phyloP scores from a whole-genome alignment of 2,113 vertebrate genomes.

The Neodon shergylaensis region DNA sequence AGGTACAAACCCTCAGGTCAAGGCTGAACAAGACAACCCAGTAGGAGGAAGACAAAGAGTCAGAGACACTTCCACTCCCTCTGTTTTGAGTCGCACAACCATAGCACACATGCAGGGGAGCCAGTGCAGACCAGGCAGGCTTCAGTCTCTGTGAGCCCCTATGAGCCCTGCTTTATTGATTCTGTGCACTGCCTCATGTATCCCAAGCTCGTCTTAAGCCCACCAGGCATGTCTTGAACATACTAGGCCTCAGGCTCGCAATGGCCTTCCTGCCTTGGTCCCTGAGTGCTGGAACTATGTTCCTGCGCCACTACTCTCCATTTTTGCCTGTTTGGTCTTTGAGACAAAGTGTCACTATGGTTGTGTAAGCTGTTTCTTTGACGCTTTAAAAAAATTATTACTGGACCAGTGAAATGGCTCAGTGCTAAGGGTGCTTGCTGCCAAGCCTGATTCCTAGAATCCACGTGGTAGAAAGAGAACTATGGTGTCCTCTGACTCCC shows the following conservation, averaged over 20 bases:
- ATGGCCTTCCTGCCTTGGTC: background rate
- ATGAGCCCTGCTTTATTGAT: background rate
- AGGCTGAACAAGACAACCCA: background rate
- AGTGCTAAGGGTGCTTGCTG: no score
- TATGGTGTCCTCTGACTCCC: background rate
- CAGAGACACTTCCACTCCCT: background rate
- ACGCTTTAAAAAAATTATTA: background rate
- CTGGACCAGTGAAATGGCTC: background rate
- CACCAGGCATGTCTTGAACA: background rate
- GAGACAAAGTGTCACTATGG: background rate
- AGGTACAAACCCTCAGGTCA: background rate
- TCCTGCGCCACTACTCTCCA: no score
- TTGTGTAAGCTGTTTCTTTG: background rate
- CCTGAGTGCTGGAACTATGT: background rate
- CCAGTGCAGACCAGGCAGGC: background rate
- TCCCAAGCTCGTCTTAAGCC: background rate
- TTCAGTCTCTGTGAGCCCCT: background rate
- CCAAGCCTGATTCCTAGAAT: background rate
- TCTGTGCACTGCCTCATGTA: background rate
- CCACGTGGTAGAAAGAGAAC: background rate
- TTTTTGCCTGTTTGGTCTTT: no score
- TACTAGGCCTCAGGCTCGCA: no score
- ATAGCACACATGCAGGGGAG: background rate
- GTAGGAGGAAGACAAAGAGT: background rate
- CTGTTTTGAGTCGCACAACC: background rate